Base-by-base conservation (phyloP, 2,113 vertebrate genomes). In the Salvelinus fontinalis region DNA sequence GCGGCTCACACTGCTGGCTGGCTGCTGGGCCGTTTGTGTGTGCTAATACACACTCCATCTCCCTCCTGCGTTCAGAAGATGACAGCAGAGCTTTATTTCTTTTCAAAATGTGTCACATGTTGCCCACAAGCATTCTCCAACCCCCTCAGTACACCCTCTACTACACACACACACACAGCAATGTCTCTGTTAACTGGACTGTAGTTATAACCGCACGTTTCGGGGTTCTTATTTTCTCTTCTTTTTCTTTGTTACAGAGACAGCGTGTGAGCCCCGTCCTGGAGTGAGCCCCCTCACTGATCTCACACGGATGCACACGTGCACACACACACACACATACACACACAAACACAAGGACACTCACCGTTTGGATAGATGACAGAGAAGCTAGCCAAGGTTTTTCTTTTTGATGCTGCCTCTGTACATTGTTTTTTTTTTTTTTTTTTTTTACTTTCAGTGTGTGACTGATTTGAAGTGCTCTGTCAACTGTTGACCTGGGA, bases 1-100 rank as follows among this genome's bases (percentile, higher is more conserved):
- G 86, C 82, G 83, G 74, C 81, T 86, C 79, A 85, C 29, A 60
- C 70, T 60, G 27, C 49, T 71, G 69, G 24, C 16, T 74, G 72
- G 71, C 62, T 60, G 64, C 84, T 73, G 70, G 51, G 26, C 14
- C 7, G 14, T 22, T 27, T 49, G 72, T 64, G 59, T 64, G 29
- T 64, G 73, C 22, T n/a, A 24, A 51, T 16, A 14, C 49, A 14
- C 49, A 51, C 14, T 51, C 49, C 49, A 51, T 51, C 49, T 51
- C 49, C 49, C 13, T 51, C 49, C 49, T 51, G 49, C 14, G 49
- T 51, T 51, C 49, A 51, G 13, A 51, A 14, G 49, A 51, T 14
- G 49, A 51, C 49, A 51, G 49, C 49, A 16, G 49, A 3, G 49
- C 12, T 51, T 14, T 51, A 51, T 51, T 16, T 51, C 1, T 14